These are phyloP conservation scores for Periphyllus acericola DNA, from an alignment of 2,888 invertebrate species.

Conservation along the genomic window DNA sequence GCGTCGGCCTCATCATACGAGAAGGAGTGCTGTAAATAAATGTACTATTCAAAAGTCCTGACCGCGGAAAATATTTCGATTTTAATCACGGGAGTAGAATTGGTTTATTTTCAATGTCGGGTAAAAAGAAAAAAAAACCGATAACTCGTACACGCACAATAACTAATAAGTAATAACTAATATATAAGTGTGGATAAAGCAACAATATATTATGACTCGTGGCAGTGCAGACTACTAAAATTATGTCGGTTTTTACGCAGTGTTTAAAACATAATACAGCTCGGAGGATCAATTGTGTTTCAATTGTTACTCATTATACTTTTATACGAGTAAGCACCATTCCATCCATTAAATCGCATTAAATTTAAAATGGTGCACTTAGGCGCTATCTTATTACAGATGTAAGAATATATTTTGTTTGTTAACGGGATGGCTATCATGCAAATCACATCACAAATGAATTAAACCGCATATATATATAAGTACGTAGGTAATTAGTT, in stretches of 20 bases:
- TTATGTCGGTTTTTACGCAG: background rate
- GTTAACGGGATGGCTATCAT: background rate
- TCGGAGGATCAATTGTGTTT: background rate
- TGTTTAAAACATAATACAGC: background rate
- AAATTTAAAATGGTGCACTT: background rate
- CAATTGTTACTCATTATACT: background rate
- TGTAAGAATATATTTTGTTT: background rate
- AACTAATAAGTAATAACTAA: no score
- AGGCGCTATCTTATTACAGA: background rate
- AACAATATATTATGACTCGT: background rate
- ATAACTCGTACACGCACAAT: no score
- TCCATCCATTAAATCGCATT: background rate
- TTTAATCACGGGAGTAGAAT: no score
- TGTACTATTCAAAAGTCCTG: no score
- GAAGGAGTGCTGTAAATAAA: background rate
- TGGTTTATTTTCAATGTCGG: no score
- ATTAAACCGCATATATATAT: background rate
- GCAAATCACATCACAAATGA: background rate
- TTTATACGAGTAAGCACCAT: background rate
- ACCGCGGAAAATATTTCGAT: no score
- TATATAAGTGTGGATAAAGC: background rate
- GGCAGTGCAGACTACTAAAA: background rate
- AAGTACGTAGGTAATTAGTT: background rate
- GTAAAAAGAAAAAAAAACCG: no score
- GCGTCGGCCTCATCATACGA: background rate